Conservation (phyloP, 2,888 invertebrate genomes). For the Argynnis bischoffii region DNA sequence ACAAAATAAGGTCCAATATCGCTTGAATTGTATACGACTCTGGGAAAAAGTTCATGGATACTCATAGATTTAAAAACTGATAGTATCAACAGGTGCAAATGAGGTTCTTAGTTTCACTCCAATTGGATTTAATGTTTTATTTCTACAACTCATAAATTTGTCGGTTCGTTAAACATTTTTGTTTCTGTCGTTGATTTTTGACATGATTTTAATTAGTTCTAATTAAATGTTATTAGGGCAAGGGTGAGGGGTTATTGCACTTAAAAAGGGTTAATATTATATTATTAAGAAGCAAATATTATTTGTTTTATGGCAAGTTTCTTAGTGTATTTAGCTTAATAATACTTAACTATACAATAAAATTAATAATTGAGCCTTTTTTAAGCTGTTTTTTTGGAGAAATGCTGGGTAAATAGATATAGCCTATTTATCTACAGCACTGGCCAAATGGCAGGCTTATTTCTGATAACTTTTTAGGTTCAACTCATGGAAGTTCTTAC, state of each 20-base stretch:
- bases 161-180: conserved; percentile 29
- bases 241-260: conserved; percentile 20
- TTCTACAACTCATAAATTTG: conserved; percentile 28
- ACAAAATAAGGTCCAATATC: conserved; percentile 21
- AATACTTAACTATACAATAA: no score
- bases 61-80: conserved; percentile 18
- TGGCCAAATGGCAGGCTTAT: no score
- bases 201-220: conserved; percentile 31
- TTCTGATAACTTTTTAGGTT: no score
- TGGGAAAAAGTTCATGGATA: conserved; percentile 1
- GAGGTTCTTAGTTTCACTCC: conserved; percentile 26
- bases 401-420: no score
- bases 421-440: no score
- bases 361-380: no score
- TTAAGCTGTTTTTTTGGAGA: no score
- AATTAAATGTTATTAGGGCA: conserved; percentile 30
- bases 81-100: conserved; percentile 34
- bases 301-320: no score
- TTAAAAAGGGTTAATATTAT: conserved; percentile 2
- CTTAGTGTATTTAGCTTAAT: no score
- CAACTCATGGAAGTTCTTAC: no score
- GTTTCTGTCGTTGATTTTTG: conserved; percentile 24
- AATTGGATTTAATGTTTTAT: conserved; percentile 28
- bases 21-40: not conserved
- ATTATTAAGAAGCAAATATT: no score